Base-by-base conservation (phyloP, 2,113 vertebrate species). In the Semicossyphus pulcher region DNA sequence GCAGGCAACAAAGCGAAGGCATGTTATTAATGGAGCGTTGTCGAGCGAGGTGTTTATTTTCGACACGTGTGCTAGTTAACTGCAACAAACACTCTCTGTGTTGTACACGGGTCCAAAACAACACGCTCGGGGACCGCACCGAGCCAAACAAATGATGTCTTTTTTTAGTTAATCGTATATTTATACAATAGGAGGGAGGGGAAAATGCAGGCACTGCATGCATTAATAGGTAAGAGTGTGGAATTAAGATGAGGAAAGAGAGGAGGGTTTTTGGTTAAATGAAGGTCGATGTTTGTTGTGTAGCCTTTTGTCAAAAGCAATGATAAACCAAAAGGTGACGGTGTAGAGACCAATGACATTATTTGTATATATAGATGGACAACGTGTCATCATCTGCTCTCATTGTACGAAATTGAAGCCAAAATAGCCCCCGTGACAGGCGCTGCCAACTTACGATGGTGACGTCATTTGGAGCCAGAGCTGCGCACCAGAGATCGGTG, bases 61-160 rank as follows among this genome's bases (percentile, higher is more conserved):
- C 69, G 69, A 93, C 89, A 92, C 76, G 84, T 89, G 92, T 89
- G 91, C 93, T 93, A 91, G 88, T 93, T 93, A 87, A 86, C 74
- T 81, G 68, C 87, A 91, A 91, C 89, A 93, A 91, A 91, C 89
- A 54, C 86, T 66, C 85, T 73, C 67, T 37, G 54, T 90, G 90
- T 91, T 78, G 52, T 78, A 87, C 88, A 87, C 61, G 41, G 53
- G 67, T 81, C 80, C 74, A 72, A 76, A 84, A 83, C 86, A 86
- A 81, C 84, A 62, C 67, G 76, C 91, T 80, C 53, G 16, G 90
- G 89, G 80, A 87, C 80, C 65, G 78, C 80, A 73, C 70, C 32
- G 51, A 80, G 64, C 69, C 56, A 83, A 90, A 89, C 79, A 87
- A 89, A 92, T 83, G 71, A 82, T 79, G 86, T 47, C 80, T 86